These are phyloP conservation scores for Botrylloides violaceus DNA, from an alignment of 23 tunicate genomes.

Conservation along the genomic window DNA sequence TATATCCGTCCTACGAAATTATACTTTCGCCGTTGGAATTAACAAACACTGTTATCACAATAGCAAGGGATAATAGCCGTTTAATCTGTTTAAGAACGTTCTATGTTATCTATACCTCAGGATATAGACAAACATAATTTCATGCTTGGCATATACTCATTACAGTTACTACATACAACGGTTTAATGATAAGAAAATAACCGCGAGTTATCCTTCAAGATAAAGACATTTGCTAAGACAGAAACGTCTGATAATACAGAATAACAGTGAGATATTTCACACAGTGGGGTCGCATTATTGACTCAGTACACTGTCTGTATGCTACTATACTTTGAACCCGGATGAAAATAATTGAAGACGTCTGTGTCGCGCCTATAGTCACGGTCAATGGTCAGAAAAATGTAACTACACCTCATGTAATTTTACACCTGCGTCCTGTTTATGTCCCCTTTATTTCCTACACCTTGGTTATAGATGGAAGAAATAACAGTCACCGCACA, in stretches of 20 bases:
- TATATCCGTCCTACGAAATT: not conserved
- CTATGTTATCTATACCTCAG: not conserved
- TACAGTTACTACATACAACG: not conserved
- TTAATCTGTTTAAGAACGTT: not conserved
- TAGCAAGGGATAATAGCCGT: not conserved
- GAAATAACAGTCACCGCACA: no score
- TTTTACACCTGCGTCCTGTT: no score
- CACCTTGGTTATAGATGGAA: no score
- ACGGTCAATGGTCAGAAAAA: not conserved
- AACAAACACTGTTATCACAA: not conserved
- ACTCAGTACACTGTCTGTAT: not conserved
- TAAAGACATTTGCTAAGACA: not conserved
- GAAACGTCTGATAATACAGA: not conserved
- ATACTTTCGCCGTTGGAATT: not conserved
- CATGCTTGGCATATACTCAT: not conserved
- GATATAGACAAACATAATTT: not conserved
- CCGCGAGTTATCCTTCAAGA: not conserved
- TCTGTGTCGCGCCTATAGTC: no score
- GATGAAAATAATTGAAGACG: no score
- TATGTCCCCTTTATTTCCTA: no score
- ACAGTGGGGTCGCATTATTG: not conserved
- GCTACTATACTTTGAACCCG: no score
- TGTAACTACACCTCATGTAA: not conserved
- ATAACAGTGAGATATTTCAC: not conserved
- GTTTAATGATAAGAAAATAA: not conserved